phyloP scores from a whole-genome alignment of 1,140 invertebrate species.

The Drosophila orosa region DNA sequence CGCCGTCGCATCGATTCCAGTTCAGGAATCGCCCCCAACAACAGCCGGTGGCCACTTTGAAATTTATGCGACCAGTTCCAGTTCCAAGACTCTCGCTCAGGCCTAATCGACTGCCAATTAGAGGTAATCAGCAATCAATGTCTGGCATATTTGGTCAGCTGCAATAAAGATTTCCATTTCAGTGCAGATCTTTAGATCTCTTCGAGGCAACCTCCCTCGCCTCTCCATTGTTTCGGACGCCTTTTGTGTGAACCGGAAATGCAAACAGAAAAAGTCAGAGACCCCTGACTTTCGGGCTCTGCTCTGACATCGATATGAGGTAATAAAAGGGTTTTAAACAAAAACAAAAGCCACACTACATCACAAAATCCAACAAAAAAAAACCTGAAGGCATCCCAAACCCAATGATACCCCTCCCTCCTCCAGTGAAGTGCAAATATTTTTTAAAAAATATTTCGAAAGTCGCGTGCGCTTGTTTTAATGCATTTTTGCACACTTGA shows the following conservation, averaged over 20 bases:
- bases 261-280: slow-evolving; percentile 55
- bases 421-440: slow-evolving; percentile 58
- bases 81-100: slow-evolving; percentile 16
- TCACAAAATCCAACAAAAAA: slow-evolving; percentile 16
- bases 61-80: slow-evolving; percentile 50
- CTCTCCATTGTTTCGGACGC: slow-evolving; percentile 10
- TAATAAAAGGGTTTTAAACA: slow-evolving; percentile 76
- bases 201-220: slow-evolving; percentile 30
- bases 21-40: slow-evolving; percentile 46
- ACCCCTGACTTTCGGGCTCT: background rate
- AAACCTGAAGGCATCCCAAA: slow-evolving; percentile 1
- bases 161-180: slow-evolving; percentile 28
- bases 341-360: slow-evolving; percentile 66
- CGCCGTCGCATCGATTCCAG: slow-evolving; percentile 5
- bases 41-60: background rate
- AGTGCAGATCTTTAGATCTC: background rate
- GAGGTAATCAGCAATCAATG: slow-evolving; percentile 52
- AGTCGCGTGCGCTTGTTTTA: slow-evolving; percentile 77
- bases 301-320: slow-evolving; percentile 70
- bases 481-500: slow-evolving; percentile 82
- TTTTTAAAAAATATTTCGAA: slow-evolving; percentile 55
- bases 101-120: slow-evolving; percentile 59
- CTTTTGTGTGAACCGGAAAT: slow-evolving; percentile 60
- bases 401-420: slow-evolving; percentile 8
- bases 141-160: slow-evolving; percentile 43